Percentiles rank a stretch among this genome's conserved stretches.
Conservation (phyloP, 2,113 vertebrate species). For the Pseudopipra pipra region DNA sequence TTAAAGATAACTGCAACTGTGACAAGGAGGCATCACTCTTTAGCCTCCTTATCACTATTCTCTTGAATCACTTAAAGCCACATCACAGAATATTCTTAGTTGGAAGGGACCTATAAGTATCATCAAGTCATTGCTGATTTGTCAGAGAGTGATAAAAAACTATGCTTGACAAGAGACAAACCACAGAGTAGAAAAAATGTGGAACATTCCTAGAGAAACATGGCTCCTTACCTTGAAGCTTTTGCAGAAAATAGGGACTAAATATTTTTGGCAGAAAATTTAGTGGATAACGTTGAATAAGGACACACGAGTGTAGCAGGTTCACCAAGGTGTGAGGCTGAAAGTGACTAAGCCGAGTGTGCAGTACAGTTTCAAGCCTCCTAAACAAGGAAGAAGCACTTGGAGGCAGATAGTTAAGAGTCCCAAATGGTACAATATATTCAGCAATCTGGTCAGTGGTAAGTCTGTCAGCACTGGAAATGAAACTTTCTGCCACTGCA, state of each 20-base stretch:
- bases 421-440: slow-evolving; percentile 83
- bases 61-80: neutral
- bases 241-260: slow-evolving; percentile 86
- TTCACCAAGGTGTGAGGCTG: slow-evolving; percentile 80
- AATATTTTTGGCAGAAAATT: slow-evolving; percentile 91
- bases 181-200: fast-evolving
- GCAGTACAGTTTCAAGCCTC: slow-evolving; percentile 82
- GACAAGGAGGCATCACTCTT: neutral
- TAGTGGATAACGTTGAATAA: slow-evolving; percentile 85
- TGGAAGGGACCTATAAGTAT: neutral
- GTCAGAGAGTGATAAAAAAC: neutral
- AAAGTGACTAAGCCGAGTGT: slow-evolving; percentile 74
- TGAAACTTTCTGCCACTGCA: slow-evolving; percentile 82
- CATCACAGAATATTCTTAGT: neutral
- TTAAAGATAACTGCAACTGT: neutral
- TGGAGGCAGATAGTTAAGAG: slow-evolving; percentile 86
- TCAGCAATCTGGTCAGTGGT: slow-evolving; percentile 80
- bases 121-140: neutral
- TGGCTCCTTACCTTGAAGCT: slow-evolving; percentile 81
- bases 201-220: neutral
- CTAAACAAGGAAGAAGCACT: slow-evolving; percentile 79
- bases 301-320: slow-evolving; percentile 85
- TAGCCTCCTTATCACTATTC: neutral
- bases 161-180: neutral
- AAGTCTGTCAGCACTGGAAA: slow-evolving; percentile 80